Evolutionary conservation across 2,113 vertebrate genomes (phyloP), one percentile per base, ranked within the genome.

Genomic region (Dunckerocampus dactyliophorus): DNA sequence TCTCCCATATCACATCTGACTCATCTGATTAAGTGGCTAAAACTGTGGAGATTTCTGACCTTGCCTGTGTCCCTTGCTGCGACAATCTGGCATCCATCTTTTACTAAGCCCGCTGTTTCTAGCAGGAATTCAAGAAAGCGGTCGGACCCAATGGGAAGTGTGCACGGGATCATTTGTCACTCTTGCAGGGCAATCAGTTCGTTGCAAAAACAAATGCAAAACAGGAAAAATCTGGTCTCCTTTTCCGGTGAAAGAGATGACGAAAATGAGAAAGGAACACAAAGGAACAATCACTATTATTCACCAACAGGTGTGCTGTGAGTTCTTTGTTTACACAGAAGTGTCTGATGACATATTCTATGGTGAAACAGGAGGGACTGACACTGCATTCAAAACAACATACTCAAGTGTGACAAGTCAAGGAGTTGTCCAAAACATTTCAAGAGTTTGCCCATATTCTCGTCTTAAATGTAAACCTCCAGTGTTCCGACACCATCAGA

Each of bases 191-290:
- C 39, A 43, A 62, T 43, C 50, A 46, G 56, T 59, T 43, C 71
- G 63, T 61, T 60, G 49, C 69, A 72, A 62, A 65, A n/a, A 75
- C 60, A 65, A 69, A 72, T 3, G 60, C 89, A 94, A 93, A 93
- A 94, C 92, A 93, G 92, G 91, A 93, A 92, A 91, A 92, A 88
- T 90, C 91, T 93, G 90, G 83, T 89, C 80, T 85, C 76, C 88
- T 76, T 89, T 91, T 87, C 83, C 78, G 73, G 75, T 51, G 34
- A 31, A 67, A 71, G 48, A 59, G 70, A 50, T 62, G 81, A 92
- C 79, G 8, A 80, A 92, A 85, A 90, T 67, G 87, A 86, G 87
- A 90, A 85, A 87, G 85, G 83, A 88, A 85, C 83, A 34, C 20
- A 15, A 6, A 17, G 52, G 89, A 76, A 72, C 71, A 67, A 65